Evolutionary conservation across 2,797 vertebrate genomes (phyloP).

Genomic region (Antennarius maculatus): DNA sequence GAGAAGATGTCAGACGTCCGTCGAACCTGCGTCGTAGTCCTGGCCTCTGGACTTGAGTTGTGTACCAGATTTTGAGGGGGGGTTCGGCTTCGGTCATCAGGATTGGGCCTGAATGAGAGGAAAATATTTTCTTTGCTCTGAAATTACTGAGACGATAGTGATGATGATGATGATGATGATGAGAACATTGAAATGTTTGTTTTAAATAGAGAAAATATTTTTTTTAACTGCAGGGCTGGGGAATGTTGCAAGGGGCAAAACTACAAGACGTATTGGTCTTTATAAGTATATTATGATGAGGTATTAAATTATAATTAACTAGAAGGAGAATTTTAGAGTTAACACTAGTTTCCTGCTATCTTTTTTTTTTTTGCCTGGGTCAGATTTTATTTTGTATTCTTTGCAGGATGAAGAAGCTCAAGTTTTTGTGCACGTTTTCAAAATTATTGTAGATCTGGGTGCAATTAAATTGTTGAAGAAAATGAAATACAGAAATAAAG

Average conservation of each 20-base stretch:
- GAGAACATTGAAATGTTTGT: conserved; percentile 84
- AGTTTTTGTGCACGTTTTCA: conserved; percentile 87
- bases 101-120: conserved; percentile 67
- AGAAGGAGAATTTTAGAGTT: conserved; percentile 84
- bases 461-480: conserved; percentile 85
- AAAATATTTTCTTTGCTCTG: conserved; percentile 80
- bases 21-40: too few species aligned
- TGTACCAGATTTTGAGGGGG: conserved; percentile 73
- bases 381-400: conserved; percentile 87
- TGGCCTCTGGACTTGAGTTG: conserved; percentile 63
- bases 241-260: conserved; percentile 82
- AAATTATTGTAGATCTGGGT: conserved; percentile 88
- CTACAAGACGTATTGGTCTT: conserved; percentile 77
- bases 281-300: conserved; percentile 83
- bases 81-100: conserved; percentile 65
- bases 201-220: conserved; percentile 88
- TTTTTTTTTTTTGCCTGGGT: conserved; percentile 82
- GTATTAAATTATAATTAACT: conserved; percentile 84
- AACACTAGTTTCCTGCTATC: conserved; percentile 87
- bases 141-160: conserved; percentile 81
- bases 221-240: conserved; percentile 84
- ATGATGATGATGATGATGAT: conserved; percentile 44
- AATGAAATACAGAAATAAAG: conserved; percentile 85
- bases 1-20: too few species aligned
- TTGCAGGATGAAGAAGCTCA: conserved; percentile 87